Conservation (phyloP, 2,113 vertebrate species). For the Gavialis gangeticus region DNA sequence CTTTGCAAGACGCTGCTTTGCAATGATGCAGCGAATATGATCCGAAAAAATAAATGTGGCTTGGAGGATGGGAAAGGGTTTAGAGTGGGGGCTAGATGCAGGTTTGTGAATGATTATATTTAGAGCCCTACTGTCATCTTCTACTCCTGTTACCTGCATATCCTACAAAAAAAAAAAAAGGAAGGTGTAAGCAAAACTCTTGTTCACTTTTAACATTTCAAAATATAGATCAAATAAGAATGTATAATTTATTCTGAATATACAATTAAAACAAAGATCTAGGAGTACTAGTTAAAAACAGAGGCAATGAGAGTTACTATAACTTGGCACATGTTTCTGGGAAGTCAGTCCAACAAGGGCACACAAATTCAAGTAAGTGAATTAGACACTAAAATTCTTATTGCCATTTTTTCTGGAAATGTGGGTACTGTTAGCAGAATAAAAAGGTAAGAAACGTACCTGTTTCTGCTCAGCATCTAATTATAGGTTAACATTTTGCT, state of each 20-base stretch:
- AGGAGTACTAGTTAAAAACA: background rate
- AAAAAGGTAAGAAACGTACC: background rate
- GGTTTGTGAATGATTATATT: slow-evolving; percentile 97
- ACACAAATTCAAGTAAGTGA: background rate
- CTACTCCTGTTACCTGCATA: slow-evolving; percentile 98
- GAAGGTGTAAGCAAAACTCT: background rate
- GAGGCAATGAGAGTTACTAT: background rate
- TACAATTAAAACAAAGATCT: background rate
- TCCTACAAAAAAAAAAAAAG: slow-evolving; percentile 80
- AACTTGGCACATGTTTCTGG: background rate
- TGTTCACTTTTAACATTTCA: background rate
- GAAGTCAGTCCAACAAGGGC: background rate
- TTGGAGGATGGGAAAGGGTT: slow-evolving; percentile 97
- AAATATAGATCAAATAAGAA: background rate
- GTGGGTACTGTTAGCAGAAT: background rate
- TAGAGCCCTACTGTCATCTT: slow-evolving; percentile 95
- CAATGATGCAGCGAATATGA: slow-evolving; percentile 98
- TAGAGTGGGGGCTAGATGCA: slow-evolving; percentile 95
- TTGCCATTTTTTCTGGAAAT: background rate
- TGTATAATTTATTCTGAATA: background rate
- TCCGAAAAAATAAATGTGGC: slow-evolving; percentile 96
- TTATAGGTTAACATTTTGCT: background rate
- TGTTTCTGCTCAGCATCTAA: background rate
- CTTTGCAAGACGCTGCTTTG: slow-evolving; percentile 96
- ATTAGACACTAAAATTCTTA: background rate